A percentile compares a stretch with the other conserved stretches of the same genome.
Evolutionary conservation across 2,888 invertebrate genomes (phyloP).

Genomic region (Lypha dubia): DNA sequence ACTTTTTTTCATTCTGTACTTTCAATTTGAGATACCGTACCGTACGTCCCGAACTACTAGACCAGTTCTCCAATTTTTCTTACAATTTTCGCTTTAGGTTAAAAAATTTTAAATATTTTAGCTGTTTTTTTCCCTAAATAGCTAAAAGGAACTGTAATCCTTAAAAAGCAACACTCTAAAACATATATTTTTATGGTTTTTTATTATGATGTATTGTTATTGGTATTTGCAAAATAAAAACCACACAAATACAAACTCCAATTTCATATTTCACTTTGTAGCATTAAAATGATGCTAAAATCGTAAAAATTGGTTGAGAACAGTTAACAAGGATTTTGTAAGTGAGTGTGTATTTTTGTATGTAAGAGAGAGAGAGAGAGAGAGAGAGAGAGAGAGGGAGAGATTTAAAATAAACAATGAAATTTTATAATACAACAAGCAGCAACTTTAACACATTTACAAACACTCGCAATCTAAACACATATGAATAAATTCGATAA

Average conservation of each 20-base stretch:
- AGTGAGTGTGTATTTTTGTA: not conserved
- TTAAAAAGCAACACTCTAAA: constrained; percentile 2
- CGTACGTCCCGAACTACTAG: no score
- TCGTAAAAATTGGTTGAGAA: constrained; percentile 54
- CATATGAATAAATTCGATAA: constrained; percentile 11
- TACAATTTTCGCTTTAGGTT: not conserved
- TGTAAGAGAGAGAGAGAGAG: not conserved
- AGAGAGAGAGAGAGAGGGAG: no score
- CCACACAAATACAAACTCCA: not conserved
- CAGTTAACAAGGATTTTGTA: constrained; percentile 16
- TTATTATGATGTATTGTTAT: constrained; percentile 63
- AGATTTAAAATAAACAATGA: constrained; percentile 36
- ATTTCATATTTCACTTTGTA: constrained; percentile 38
- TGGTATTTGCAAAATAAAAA: constrained; percentile 44
- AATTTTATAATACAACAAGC: constrained; percentile 21
- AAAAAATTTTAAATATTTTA: not conserved
- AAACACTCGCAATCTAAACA: not conserved
- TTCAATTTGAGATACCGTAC: no score
- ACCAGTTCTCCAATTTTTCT: no score
- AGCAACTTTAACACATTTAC: not conserved
- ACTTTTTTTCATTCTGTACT: no score
- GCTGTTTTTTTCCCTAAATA: not conserved
- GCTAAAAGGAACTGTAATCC: not conserved
- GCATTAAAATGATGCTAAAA: constrained; percentile 47
- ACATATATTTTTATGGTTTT: constrained; percentile 38